These are phyloP conservation scores for Harpagus bidentatus DNA, from an alignment of 2,113 vertebrate species.

Conservation along the genomic window DNA sequence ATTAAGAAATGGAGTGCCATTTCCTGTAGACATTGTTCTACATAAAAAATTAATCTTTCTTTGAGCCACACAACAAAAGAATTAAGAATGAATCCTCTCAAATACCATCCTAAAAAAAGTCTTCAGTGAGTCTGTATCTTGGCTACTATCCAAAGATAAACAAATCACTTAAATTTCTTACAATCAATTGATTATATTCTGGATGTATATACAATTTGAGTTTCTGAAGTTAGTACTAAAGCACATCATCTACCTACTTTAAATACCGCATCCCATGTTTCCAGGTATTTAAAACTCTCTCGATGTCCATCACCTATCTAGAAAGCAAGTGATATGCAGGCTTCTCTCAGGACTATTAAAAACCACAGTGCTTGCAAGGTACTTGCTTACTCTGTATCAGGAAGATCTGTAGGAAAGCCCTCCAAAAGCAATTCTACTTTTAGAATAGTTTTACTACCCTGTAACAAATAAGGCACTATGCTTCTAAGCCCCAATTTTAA, in stretches of 20 bases:
- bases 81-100: neutral
- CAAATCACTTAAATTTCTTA: neutral
- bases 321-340: neutral
- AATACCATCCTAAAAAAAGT: neutral
- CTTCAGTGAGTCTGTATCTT: neutral
- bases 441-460: neutral
- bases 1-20: neutral
- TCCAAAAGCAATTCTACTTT: neutral
- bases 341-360: neutral
- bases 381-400: neutral
- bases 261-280: neutral
- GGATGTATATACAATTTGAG: neutral
- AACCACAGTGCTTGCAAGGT: neutral
- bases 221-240: neutral
- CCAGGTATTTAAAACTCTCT: neutral
- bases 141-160: neutral
- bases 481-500: neutral
- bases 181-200: neutral
- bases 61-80: neutral
- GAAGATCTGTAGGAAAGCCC: neutral
- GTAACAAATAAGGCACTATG: neutral
- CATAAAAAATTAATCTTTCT: neutral
- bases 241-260: neutral
- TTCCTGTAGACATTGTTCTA: neutral
- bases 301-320: neutral